phyloP scores from a whole-genome alignment of 2,113 vertebrate genomes.

The Brienomyrus brachyistius region DNA sequence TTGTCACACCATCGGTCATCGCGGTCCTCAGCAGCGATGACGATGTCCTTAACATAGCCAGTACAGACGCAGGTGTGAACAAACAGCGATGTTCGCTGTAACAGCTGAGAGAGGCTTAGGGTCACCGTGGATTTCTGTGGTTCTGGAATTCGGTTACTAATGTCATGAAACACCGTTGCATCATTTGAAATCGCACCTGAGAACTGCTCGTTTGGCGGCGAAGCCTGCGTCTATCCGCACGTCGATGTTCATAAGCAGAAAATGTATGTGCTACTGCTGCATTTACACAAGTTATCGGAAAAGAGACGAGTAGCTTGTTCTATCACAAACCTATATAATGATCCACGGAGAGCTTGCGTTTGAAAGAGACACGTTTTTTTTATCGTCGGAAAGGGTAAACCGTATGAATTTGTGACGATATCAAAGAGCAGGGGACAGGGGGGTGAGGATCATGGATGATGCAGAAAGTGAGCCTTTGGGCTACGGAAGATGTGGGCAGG shows the following conservation, averaged over 20 bases:
- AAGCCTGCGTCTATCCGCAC: background rate
- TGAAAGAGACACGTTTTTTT: background rate
- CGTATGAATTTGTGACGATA: background rate
- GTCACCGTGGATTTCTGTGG: background rate
- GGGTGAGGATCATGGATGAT: conserved; percentile 1
- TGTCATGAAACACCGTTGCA: background rate
- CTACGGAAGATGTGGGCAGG: conserved; percentile 38
- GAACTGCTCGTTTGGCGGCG: background rate
- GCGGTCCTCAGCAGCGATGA: background rate
- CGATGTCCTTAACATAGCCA: background rate
- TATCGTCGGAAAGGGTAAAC: background rate
- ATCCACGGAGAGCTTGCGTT: background rate
- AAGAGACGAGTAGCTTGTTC: background rate
- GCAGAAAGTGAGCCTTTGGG: conserved; percentile 48
- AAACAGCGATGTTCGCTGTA: background rate
- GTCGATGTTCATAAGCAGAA: background rate
- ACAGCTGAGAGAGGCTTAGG: background rate
- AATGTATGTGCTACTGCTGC: background rate
- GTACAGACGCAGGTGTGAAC: background rate
- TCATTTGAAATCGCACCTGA: background rate
- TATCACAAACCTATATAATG: background rate
- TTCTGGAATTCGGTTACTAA: background rate
- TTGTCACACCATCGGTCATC: background rate
- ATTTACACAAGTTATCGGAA: background rate
- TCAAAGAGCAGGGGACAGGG: background rate